Conservation (phyloP, 2,113 vertebrate genomes). For the Pelecanoides urinatrix region DNA sequence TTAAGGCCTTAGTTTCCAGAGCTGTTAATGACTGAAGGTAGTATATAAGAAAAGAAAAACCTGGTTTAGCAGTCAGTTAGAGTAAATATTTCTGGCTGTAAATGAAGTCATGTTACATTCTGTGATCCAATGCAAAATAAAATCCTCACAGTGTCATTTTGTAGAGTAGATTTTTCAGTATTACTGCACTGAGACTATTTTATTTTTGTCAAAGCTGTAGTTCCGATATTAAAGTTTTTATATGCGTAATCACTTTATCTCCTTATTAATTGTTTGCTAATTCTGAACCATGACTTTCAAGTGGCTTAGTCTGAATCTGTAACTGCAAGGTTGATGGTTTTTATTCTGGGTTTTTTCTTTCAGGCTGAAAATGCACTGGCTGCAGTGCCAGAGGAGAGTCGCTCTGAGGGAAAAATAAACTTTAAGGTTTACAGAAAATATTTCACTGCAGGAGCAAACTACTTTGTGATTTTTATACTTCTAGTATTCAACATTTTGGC, state of each 20-base stretch:
- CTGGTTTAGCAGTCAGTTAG: neutral
- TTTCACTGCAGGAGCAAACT: conserved; percentile 82
- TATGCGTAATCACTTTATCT: neutral
- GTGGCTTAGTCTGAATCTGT: neutral
- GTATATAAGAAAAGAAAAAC: neutral
- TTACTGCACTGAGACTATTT: neutral
- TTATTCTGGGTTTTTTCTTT: neutral
- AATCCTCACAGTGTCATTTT: neutral
- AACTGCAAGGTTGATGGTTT: neutral
- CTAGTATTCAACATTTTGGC: conserved; percentile 79
- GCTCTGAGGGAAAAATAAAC: conserved; percentile 82
- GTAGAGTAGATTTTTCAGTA: neutral
- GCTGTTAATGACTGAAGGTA: neutral
- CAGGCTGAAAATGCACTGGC: conserved; percentile 77
- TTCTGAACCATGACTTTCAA: neutral
- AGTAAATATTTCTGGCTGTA: neutral
- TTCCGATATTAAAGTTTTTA: neutral
- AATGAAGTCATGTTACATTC: neutral
- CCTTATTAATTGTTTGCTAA: neutral
- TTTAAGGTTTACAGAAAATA: conserved; percentile 85
- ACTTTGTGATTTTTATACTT: conserved; percentile 72
- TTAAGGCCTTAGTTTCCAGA: neutral
- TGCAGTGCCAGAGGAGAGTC: conserved; percentile 80
- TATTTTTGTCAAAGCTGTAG: neutral
- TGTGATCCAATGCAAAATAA: neutral